phyloP scores from a whole-genome alignment of 1,140 invertebrate species.

The Cephus cinctus region DNA sequence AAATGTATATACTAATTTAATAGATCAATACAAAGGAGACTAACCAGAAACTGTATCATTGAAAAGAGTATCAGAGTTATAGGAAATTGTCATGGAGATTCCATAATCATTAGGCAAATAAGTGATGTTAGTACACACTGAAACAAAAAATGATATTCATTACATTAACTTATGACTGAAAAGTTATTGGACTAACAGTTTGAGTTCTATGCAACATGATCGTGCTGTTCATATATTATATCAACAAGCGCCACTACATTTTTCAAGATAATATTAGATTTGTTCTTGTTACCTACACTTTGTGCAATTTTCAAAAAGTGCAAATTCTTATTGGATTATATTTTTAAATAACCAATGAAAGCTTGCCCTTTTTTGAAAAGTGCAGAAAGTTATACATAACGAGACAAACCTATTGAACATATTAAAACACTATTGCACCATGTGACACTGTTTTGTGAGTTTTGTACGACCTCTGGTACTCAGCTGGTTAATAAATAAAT shows the following conservation, averaged over 20 bases:
- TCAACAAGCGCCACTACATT: no score
- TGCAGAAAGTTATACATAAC: not conserved
- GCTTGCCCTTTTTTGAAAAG: not conserved
- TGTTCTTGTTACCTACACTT: no score
- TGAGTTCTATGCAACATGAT: no score
- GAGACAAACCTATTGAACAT: not conserved
- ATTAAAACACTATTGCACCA: no score
- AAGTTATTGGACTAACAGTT: no score
- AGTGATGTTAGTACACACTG: conserved; percentile 38
- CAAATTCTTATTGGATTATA: no score
- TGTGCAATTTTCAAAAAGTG: no score
- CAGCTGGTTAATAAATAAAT: not conserved
- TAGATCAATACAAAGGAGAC: not conserved
- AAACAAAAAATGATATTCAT: conserved; percentile 19
- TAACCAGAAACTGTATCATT: conserved; percentile 45
- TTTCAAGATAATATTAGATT: no score
- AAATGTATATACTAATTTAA: not conserved
- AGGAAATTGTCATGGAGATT: conserved; percentile 37
- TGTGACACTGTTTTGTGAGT: no score
- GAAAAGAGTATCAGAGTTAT: conserved; percentile 29
- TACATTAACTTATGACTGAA: not conserved
- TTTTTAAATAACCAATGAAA: no score
- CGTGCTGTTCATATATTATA: no score
- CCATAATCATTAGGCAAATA: conserved; percentile 41
- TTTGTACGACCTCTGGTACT: no score